Base-by-base conservation (phyloP, 1,140 invertebrate genomes). In the Acyrthosiphon pisum region DNA sequence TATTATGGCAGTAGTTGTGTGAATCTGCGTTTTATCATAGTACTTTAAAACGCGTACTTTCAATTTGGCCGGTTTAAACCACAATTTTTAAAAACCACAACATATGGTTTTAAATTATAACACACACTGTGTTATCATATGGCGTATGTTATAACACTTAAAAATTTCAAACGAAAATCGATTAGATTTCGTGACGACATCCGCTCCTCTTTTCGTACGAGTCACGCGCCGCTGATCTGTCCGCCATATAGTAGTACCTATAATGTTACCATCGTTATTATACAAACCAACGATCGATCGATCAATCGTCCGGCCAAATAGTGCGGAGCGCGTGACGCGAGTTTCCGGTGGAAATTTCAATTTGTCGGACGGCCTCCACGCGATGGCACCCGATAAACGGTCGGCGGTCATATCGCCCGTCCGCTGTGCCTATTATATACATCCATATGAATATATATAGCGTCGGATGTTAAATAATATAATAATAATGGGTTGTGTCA, bases 341-440 rank as follows among this genome's bases (percentile, higher is more conserved):
- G 81, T 83, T 83, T 83, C 81, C 81, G 81, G 81, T 83, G 81
- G 37, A 83, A 83, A 83, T 83, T 83, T 83, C 81, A 83, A 83
- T 83, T 83, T 83, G 81, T 83, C 81, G 81, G 81, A 83, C 81
- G 37, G 35, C 81, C 81, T 35, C 81, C 81, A 4, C 81, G 81
- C 37, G 81, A 41, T 83, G 35, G 81, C 81, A 37, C 37, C 35
- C 81, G 81, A 83, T 83, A 83, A 83, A 83, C 81, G 81, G 20
- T 37, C 81, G 6, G 81, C 81, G 81, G 81, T 41, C 81, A 83
- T 83, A 83, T 83, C 37, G 81, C 81, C 8, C 81, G 81, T n/a
- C 76, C 35, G 18, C 35, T 26, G 68, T 81, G 35, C 37, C 37
- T 83, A 83, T 41, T 76, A 76, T 76, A 20, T 76, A 76, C n/a